A percentile compares a stretch with the other conserved stretches of the same genome.
Conservation (phyloP, 2,888 invertebrate genomes). For the Ophion ventricosus region DNA sequence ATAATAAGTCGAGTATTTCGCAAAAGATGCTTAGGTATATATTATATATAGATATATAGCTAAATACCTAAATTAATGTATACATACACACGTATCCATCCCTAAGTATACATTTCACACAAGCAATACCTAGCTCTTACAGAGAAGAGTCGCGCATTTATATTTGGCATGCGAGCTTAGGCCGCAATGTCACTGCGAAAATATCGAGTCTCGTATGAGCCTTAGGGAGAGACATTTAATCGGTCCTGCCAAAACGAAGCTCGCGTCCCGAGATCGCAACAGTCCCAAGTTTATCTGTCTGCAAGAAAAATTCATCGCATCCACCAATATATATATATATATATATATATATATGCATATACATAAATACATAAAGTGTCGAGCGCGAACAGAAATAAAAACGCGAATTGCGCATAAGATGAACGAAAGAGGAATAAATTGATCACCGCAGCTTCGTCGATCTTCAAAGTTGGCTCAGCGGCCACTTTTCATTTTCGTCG, state of each 20-base stretch:
- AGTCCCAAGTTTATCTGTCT: not conserved
- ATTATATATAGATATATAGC: not conserved
- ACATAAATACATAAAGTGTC: not conserved
- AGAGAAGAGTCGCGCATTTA: conserved; percentile 50
- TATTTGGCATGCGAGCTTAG: conserved; percentile 54
- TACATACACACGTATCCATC: not conserved
- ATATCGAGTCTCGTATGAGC: conserved; percentile 25
- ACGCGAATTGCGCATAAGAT: not conserved
- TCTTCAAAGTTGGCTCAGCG: not conserved
- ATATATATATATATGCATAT: not conserved
- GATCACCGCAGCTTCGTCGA: not conserved
- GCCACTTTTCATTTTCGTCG: conserved; percentile 1
- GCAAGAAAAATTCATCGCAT: conserved; percentile 16
- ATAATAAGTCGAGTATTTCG: too few species aligned
- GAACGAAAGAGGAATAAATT: conserved; percentile 10
- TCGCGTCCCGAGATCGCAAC: conserved; percentile 13
- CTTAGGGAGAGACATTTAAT: conserved; percentile 25
- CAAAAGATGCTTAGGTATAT: too few species aligned
- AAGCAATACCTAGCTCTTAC: conserved; percentile 1
- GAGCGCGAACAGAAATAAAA: not conserved
- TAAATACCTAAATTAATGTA: not conserved
- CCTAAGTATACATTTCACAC: conserved; percentile 2
- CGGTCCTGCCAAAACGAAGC: conserved; percentile 18
- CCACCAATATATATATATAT: not conserved
- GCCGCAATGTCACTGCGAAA: conserved; percentile 56